phyloP scores from a whole-genome alignment of 64 coral and sea anemone species.

The Anthopleura sola region DNA sequence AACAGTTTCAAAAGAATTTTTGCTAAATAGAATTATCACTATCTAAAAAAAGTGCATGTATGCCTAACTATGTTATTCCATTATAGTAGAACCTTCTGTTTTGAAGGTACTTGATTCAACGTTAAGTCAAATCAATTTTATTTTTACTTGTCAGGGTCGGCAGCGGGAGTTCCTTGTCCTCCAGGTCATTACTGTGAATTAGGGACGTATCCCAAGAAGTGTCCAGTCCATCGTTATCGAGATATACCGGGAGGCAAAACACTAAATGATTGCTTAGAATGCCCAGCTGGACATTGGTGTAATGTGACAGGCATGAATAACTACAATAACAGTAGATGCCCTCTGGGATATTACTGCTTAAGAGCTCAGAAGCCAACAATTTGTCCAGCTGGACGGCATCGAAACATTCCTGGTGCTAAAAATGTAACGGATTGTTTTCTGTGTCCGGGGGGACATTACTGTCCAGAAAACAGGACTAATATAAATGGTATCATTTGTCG shows the following conservation, averaged over 20 bases:
- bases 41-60: too few relatives aligned
- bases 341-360: constrained; percentile 86
- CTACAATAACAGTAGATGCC: constrained; percentile 81
- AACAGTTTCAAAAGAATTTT: too few relatives aligned
- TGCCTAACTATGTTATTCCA: too few relatives aligned
- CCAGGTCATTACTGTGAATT: constrained; percentile 75
- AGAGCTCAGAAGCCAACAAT: constrained; percentile 52
- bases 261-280: constrained; percentile 76
- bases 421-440: constrained; percentile 62
- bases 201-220: constrained; percentile 56
- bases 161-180: constrained; percentile 60
- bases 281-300: constrained; percentile 95
- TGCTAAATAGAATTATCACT: too few relatives aligned
- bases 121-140: not conserved
- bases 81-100: too few relatives aligned
- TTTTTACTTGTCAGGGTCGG: constrained; percentile 46
- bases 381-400: constrained; percentile 78
- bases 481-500: constrained; percentile 82
- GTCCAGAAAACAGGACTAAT: constrained; percentile 77
- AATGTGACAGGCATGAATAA: constrained; percentile 89
- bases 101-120: too few relatives aligned
- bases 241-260: constrained; percentile 65
- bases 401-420: constrained; percentile 61
- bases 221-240: constrained; percentile 77
- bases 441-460: constrained; percentile 89